A percentile compares a stretch with the other conserved stretches of the same genome.
Conservation (phyloP, 2,888 invertebrate species). For the Drosophila neutralis region DNA sequence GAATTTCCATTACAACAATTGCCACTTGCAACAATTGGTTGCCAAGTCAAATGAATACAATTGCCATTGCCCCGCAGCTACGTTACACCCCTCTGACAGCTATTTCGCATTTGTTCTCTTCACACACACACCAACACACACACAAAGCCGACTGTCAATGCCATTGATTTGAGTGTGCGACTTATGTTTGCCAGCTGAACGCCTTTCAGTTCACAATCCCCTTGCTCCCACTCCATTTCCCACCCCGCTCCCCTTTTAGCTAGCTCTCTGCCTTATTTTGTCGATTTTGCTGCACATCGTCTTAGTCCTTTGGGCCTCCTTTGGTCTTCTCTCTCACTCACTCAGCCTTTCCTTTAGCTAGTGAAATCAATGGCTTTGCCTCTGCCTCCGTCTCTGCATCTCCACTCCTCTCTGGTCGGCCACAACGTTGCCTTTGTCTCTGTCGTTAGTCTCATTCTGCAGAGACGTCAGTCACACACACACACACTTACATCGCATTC, state of each 20-base stretch:
- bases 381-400: constrained; percentile 16
- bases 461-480: constrained; percentile 29
- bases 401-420: constrained; percentile 25
- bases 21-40: constrained; percentile 76
- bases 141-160: constrained; percentile 66
- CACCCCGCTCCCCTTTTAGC: neutral
- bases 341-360: constrained; percentile 28
- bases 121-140: neutral
- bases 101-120: constrained; percentile 14
- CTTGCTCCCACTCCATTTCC: constrained; percentile 10
- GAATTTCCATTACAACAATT: constrained; percentile 75
- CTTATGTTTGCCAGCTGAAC: constrained; percentile 79
- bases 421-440: constrained; percentile 49
- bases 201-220: constrained; percentile 56
- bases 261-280: constrained; percentile 9
- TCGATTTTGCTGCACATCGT: constrained; percentile 28
- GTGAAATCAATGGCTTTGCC: constrained; percentile 69
- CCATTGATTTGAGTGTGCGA: constrained; percentile 77
- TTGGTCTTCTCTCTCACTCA: constrained; percentile 1
- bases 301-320: constrained; percentile 42
- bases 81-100: constrained; percentile 1
- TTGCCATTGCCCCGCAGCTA: constrained; percentile 49
- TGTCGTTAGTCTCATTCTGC: constrained; percentile 21
- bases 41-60: constrained; percentile 78
- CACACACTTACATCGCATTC: neutral